These are phyloP conservation scores for Numenius arquata DNA, from an alignment of 2,113 vertebrate species.

Conservation along the genomic window DNA sequence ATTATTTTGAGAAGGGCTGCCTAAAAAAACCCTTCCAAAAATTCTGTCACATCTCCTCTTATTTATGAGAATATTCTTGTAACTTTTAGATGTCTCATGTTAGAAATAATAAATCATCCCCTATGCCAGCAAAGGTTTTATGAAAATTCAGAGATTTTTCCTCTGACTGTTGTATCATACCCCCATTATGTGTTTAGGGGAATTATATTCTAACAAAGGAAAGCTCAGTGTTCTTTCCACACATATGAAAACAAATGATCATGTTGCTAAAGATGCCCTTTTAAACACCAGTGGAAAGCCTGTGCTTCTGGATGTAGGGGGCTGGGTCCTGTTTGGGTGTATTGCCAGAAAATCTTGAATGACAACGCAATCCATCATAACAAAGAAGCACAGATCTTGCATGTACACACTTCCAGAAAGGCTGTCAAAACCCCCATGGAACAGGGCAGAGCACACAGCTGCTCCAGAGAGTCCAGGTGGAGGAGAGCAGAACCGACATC, in stretches of 20 bases:
- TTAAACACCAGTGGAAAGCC: neutral
- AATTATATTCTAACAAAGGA: neutral
- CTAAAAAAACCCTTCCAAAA: neutral
- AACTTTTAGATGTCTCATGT: neutral
- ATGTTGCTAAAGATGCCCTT: neutral
- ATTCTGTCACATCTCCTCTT: neutral
- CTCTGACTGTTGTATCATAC: neutral
- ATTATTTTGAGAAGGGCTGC: neutral
- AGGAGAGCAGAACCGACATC: neutral
- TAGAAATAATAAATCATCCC: neutral
- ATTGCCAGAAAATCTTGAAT: neutral
- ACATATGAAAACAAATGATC: neutral
- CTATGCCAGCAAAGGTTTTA: neutral
- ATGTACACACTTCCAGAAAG: neutral
- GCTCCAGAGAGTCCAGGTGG: no score
- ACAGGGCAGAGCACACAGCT: neutral
- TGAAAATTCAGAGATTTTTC: neutral
- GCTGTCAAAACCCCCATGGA: neutral
- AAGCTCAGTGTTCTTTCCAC: neutral
- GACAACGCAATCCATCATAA: accelerated
- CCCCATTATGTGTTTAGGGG: neutral
- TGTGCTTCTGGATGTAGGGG: accelerated
- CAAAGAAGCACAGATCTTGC: neutral
- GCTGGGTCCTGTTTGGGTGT: accelerated
- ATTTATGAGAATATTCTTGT: neutral